A percentile compares a stretch with the other conserved stretches of the same genome.
phyloP scores from a whole-genome alignment of 2,113 vertebrate species.

The Hydropotes inermis region DNA sequence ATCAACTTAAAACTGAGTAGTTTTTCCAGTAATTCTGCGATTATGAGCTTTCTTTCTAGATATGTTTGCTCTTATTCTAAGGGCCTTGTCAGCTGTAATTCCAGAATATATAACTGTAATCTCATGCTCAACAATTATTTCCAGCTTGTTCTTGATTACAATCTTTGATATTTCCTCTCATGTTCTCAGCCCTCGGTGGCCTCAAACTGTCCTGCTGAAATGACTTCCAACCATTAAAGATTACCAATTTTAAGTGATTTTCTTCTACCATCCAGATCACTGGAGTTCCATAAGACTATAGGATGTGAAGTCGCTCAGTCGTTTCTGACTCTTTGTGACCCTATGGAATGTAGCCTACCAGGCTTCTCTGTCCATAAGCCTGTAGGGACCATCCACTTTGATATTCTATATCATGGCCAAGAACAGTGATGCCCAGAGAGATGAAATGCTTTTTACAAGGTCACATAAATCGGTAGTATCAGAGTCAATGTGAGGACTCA shows the following conservation, averaged over 20 bases:
- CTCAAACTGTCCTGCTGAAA: slow-evolving; percentile 59
- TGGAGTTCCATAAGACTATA: background rate
- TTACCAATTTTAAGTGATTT: slow-evolving; percentile 26
- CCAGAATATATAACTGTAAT: slow-evolving; percentile 46
- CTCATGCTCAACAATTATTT: slow-evolving; percentile 59
- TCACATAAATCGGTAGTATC: background rate
- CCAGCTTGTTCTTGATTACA: slow-evolving; percentile 70
- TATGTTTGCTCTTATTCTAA: slow-evolving; percentile 23
- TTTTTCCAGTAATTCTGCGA: slow-evolving; percentile 56
- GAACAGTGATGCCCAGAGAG: background rate
- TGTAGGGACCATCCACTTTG: background rate
- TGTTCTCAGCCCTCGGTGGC: slow-evolving; percentile 25
- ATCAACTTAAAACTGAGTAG: slow-evolving; percentile 37
- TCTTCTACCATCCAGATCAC: background rate
- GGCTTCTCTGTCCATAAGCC: background rate
- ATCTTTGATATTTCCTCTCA: slow-evolving; percentile 68
- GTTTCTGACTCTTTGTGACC: background rate
- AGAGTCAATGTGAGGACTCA: background rate
- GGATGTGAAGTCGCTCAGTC: background rate
- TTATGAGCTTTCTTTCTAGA: slow-evolving; percentile 33
- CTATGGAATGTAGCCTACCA: background rate
- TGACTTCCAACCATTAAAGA: slow-evolving; percentile 44
- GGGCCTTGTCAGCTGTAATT: slow-evolving; percentile 49
- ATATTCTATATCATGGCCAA: background rate
- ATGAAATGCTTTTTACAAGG: background rate